These are phyloP conservation scores for Conus ventricosus DNA, from an alignment of 1,140 invertebrate species.

Conservation along the genomic window DNA sequence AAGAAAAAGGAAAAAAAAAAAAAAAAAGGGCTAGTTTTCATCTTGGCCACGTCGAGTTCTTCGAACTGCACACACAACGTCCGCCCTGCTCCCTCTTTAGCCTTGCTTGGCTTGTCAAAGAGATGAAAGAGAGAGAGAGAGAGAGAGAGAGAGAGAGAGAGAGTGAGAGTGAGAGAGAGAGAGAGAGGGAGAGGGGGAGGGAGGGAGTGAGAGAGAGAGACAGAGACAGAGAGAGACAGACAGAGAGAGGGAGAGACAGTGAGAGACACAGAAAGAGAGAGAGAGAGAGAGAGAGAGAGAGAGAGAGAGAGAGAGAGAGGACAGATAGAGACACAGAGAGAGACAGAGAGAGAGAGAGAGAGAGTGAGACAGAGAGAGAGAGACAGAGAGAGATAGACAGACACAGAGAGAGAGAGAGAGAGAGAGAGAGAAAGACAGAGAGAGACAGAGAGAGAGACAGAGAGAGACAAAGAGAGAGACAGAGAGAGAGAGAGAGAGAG, in stretches of 20 bases:
- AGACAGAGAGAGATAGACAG: background rate
- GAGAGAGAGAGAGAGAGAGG: background rate
- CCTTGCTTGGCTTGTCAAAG: no score
- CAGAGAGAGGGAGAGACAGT: background rate
- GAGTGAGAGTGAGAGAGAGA: no score
- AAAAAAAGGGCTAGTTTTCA: no score
- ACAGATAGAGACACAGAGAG: background rate
- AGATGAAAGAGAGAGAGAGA: no score
- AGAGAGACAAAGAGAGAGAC: slow-evolving; percentile 2
- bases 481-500: slow-evolving; percentile 9
- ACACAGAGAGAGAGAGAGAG: slow-evolving; percentile 16
- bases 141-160: no score
- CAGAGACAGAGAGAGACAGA: background rate
- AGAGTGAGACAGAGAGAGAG: background rate
- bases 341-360: background rate
- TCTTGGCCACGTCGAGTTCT: no score
- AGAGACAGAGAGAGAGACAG: slow-evolving; percentile 4
- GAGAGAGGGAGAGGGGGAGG: no score
- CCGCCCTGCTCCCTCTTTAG: no score
- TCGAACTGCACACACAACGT: no score
- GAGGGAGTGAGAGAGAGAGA: no score
- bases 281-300: no score
- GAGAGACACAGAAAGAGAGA: slow-evolving; percentile 15
- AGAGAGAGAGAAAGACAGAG: slow-evolving; percentile 20
- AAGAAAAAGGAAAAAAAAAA: no score